These are phyloP conservation scores for Oscheius sp. DNA, from an alignment of 2,888 invertebrate genomes.

Conservation along the genomic window DNA sequence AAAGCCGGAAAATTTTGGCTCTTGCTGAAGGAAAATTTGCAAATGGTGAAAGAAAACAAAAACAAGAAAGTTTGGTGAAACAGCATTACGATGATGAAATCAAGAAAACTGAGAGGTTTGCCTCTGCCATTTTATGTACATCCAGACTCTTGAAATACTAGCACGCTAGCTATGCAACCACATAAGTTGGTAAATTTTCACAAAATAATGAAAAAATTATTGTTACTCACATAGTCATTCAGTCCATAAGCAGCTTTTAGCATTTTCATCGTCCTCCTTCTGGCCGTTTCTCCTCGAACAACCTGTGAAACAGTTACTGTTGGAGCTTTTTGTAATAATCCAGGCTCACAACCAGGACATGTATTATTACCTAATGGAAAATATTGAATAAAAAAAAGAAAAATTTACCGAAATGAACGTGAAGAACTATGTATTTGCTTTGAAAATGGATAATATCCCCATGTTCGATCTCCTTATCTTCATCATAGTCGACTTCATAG, in stretches of 20 bases:
- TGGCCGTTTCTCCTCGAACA: slow-evolving; percentile 43
- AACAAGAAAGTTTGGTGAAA: no score
- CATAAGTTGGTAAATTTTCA: no score
- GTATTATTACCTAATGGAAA: slow-evolving; percentile 80
- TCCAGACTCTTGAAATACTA: no score
- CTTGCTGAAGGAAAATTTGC: no score
- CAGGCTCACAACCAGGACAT: slow-evolving; percentile 92
- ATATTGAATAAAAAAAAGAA: background rate
- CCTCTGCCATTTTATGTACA: no score
- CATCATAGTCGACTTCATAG: slow-evolving; percentile 11
- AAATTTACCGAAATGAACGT: slow-evolving; percentile 52
- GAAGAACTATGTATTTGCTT: slow-evolving; percentile 44
- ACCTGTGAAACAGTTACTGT: slow-evolving; percentile 17
- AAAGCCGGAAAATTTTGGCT: slow-evolving; percentile 19
- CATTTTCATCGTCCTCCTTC: slow-evolving; percentile 78
- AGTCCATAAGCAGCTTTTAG: slow-evolving; percentile 80
- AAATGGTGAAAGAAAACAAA: background rate
- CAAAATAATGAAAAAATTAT: no score
- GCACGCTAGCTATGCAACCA: no score
- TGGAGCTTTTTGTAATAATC: slow-evolving; percentile 73
- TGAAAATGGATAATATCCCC: slow-evolving; percentile 47
- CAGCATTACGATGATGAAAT: no score
- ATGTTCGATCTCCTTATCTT: slow-evolving; percentile 46
- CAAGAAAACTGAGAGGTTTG: no score
- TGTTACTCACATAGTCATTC: slow-evolving; percentile 69